Base-by-base conservation (phyloP, 2,797 vertebrate genomes). In the Phalloptychus januarius region DNA sequence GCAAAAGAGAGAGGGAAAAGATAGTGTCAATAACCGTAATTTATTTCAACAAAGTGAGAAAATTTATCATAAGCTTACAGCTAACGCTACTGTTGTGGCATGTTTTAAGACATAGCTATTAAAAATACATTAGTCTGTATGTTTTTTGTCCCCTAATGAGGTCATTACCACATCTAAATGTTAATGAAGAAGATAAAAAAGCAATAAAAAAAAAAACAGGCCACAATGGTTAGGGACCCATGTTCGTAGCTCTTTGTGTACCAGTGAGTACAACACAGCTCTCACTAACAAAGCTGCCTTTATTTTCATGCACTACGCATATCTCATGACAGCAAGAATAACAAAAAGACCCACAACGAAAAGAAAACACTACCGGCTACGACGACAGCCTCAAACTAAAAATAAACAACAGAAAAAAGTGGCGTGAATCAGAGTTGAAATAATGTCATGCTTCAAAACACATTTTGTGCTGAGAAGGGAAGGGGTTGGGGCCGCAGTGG, bases 371-470 rank as follows among this genome's bases (percentile, higher is more conserved):
- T 71, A 83, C 85, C 54, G 79, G 82, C 88, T 89, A 84, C 81
- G 44, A 90, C 85, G 83, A 91, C 84, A 91, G 91, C 89, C 87
- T 86, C 84, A 82, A 94, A 92, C 85, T 85, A 83, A 85, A 86
- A 54, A 6, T 44, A 70, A 70, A 28, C 10, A 70, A 44, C 40
- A 70, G 25, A 42, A 70, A 42, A 67, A 50, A 52, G 90, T 92
- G 89, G 92, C 72, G 89, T 93, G 92, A 94, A 87, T 90, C 82
- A 85, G 86, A 88, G 87, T 87, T 91, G 83, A 94, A 94, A 91
- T 84, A 94, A 94, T 79, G 90, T 87, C 95, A 96, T 96, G 95
- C 95, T 95, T 95, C 74, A 91, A 92, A 93, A 94, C 42, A 87
- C 92, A 88, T 87, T 52, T 87, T 91, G 89, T 88, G 87, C 85